A percentile compares a stretch with the other conserved stretches of the same genome.
Evolutionary conservation across 2,113 vertebrate genomes (phyloP).

Genomic region (Xenus cinereus): DNA sequence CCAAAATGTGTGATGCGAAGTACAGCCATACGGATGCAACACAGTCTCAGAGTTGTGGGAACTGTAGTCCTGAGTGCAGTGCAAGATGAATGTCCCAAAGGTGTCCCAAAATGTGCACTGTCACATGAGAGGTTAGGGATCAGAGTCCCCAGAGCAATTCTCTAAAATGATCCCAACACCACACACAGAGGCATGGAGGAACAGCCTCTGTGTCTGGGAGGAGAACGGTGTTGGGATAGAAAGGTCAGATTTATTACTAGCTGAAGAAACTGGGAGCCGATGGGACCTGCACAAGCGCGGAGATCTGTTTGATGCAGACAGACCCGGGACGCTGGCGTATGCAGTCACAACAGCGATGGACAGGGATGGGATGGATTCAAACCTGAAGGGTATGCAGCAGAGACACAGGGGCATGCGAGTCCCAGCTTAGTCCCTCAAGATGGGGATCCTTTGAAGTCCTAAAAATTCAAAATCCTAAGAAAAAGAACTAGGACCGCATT

Average conservation of each 20-base stretch:
- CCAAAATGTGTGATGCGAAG: neutral
- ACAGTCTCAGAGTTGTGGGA: neutral
- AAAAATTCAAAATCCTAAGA: neutral
- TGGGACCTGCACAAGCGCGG: neutral
- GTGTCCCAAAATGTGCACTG: neutral
- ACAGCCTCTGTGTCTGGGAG: neutral
- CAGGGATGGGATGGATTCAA: neutral
- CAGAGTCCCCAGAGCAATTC: neutral
- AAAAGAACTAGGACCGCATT: neutral
- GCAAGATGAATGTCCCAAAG: neutral
- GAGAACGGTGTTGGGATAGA: neutral
- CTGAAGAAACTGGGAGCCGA: neutral
- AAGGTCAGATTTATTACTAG: neutral
- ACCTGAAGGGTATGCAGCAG: neutral
- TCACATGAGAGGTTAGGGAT: neutral
- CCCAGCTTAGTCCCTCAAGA: neutral
- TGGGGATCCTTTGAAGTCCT: neutral
- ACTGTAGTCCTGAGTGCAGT: neutral
- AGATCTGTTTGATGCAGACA: neutral
- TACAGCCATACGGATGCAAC: neutral
- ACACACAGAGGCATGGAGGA: neutral
- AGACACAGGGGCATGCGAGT: neutral
- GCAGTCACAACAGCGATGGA: neutral
- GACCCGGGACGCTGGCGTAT: rapidly evolving
- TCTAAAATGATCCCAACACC: neutral